Evolutionary conservation across 2,888 invertebrate species (phyloP), one percentile per base, ranked within the genome.

Genomic region (Pollenia labialis): DNA sequence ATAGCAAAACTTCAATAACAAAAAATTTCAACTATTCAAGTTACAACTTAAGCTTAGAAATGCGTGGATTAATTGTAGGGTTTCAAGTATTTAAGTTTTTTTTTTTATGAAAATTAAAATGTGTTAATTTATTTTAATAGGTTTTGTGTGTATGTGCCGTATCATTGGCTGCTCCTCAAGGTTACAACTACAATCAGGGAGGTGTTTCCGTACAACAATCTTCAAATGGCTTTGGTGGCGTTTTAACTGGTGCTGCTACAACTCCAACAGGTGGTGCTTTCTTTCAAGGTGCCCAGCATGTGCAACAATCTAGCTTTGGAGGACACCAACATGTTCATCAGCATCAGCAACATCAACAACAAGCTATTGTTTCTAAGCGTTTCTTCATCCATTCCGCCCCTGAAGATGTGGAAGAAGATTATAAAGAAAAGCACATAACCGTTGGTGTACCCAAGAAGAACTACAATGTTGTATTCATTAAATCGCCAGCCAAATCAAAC

Each of bases 341-440:
- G 44, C 88, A 72, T 18, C 89, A 89, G 16, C 90, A 89, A 50
- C 90, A 89, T 14, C 90, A 89, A 6, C 91, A 90, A 80, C 92
- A 91, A 50, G 88, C 90, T n/a, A 88, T 92, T 72, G 85, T 92
- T 11, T 92, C 93, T 1, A 93, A 93, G 89, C 91, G 93, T 44
- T 93, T 93, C 90, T 93, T 92, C 84, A 92, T 93, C 40, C 93
- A 93, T 88, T 92, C 93, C 2, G 93, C 93, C 0, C 93, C 93
- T 58, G 93, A 93, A 88, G 93, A 93, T 80, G 89, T 88, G 0
- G 92, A 92, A 23, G 92, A 92, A 68, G 91, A 91, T 4, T 90
- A 90, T 81, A 91, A 91, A 72, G 92, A 93, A 87, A 91, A 92
- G 81, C 90, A 90, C 74, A 91, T 93, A 50, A 91, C 92, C 3